phyloP scores from a whole-genome alignment of 2,113 vertebrate species.

The Scomber colias region DNA sequence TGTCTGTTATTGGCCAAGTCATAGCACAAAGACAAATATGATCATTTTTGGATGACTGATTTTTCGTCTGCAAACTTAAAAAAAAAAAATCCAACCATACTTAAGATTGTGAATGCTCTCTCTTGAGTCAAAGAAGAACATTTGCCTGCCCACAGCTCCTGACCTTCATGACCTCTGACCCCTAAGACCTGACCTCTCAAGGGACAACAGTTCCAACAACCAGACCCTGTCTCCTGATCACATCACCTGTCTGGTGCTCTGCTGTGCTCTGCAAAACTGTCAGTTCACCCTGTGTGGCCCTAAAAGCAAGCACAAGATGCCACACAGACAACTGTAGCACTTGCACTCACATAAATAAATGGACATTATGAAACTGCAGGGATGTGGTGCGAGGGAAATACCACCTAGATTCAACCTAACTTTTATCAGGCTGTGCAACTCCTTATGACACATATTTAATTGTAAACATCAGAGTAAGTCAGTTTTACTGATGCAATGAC shows the following conservation, averaged over 20 bases:
- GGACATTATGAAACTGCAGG: neutral
- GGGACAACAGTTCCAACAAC: conserved; percentile 59
- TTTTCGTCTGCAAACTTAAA: neutral
- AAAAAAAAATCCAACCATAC: neutral
- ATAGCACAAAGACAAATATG: neutral
- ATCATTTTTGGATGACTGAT: neutral
- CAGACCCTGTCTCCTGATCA: conserved; percentile 61
- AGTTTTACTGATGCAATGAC: neutral
- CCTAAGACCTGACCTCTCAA: conserved; percentile 42
- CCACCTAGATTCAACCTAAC: neutral
- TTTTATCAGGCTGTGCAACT: neutral
- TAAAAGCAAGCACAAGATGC: conserved; percentile 18
- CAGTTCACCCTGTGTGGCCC: conserved; percentile 60
- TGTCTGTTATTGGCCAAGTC: conserved; percentile 1
- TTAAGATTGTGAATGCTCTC: neutral
- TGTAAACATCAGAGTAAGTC: neutral
- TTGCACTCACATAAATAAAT: conserved; percentile 29
- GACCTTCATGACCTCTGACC: conserved; percentile 64
- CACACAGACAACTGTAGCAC: conserved; percentile 34
- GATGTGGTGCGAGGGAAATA: neutral
- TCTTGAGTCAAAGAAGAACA: conserved; percentile 10
- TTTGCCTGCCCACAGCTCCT: conserved; percentile 32
- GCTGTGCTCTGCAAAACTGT: conserved; percentile 62
- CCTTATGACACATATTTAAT: neutral
- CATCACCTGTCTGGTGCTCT: conserved; percentile 69